These are phyloP conservation scores for Microctonus hyperodae DNA, from an alignment of 2,888 invertebrate genomes.

Conservation along the genomic window DNA sequence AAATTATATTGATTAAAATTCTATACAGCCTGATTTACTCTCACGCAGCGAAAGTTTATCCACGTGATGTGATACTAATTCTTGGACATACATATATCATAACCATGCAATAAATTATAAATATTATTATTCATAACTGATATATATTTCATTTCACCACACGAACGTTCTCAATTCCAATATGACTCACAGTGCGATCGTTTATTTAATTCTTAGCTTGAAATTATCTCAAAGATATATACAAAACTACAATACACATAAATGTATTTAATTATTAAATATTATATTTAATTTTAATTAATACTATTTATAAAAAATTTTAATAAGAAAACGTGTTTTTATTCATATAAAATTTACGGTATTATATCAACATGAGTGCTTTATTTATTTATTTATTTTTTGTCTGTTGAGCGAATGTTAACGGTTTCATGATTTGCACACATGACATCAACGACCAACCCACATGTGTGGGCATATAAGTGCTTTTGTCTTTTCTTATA, in stretches of 20 bases:
- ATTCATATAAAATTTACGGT: not conserved
- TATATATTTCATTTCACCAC: not conserved
- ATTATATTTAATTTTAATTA: not conserved
- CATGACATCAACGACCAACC: constrained; percentile 14
- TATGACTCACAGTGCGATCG: not conserved
- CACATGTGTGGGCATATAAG: constrained; percentile 12
- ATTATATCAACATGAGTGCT: not conserved
- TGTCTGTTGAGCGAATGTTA: constrained; percentile 10
- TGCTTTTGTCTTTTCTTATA: not conserved
- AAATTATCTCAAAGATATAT: too few species aligned
- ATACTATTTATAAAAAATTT: not conserved
- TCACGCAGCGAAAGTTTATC: not conserved
- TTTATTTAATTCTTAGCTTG: not conserved
- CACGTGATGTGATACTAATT: not conserved
- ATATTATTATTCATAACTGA: not conserved
- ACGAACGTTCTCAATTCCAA: not conserved
- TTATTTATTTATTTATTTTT: not conserved
- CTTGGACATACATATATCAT: not conserved
- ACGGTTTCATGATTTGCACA: constrained; percentile 6
- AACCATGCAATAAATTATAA: not conserved
- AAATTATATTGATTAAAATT: not conserved
- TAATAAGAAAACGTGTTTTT: not conserved
- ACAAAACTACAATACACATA: too few species aligned
- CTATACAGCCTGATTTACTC: not conserved
- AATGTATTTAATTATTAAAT: not conserved